Evolutionary conservation across 1,140 invertebrate genomes (phyloP), one percentile per base, ranked within the genome.

Genomic region (Cydia fagiglandana): DNA sequence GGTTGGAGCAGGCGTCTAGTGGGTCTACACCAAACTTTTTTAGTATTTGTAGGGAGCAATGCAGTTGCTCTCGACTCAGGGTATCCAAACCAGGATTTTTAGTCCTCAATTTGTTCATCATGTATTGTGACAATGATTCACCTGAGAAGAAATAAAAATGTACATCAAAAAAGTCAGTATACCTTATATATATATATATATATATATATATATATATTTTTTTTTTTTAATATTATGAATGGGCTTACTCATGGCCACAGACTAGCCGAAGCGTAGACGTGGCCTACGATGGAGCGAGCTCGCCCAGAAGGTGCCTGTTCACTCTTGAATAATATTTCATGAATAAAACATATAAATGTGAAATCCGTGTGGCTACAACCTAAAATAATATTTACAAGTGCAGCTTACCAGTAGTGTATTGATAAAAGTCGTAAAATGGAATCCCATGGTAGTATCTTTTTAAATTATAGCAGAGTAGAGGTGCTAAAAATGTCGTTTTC

Each of bases 1-100:
- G 93, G 75, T 94, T 86, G 12, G 86, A 28, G 24, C 93, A 86
- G 6, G 94, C 94, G 38, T 94, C 91, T 38, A 90, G 78, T 0
- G 90, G 79, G 15, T 82, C 89, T 30, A 94, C 89, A 10, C 79
- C 80, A 80, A 91, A 91, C 73, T 90, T 90, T 20, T 80, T 77
- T 61, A 93, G 76, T 75, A 89, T 84, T 66, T 86, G 78, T 10
- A 93, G 64, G 7, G 87, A 85, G 50, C 75, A 83, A 76, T 91
- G 79, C 70, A 93, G 77, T 20, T 83, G 80, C 10, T 87, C 80
- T 64, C 85, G 53, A 64, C 73, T 83, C 9, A 91, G 74, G 2
- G 79, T 79, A 9, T 84, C 79, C 64, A 92, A 73, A 64, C 84
- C 80, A 70, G 89, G 87, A 76, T 90, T 82, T 73, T 83, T 87